Evolutionary conservation across 1,140 invertebrate genomes (phyloP), one percentile per base, ranked within the genome.

Genomic region (Acyrthosiphon pisum): DNA sequence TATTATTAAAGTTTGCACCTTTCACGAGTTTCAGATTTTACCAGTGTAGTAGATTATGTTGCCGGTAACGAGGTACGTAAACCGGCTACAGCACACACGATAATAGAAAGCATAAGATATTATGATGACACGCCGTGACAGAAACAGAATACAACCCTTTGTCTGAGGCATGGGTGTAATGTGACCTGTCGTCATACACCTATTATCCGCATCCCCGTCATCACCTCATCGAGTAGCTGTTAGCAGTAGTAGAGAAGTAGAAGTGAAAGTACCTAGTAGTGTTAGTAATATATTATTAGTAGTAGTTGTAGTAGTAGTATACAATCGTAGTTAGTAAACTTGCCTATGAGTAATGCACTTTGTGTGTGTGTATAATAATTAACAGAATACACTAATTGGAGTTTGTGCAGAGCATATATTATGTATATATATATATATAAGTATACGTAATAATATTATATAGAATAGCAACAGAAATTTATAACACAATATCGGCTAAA

Each of bases 41-140:
- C 14, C 14, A 3, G 0, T 11, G 60, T n/a, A 6, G 14, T n/a
- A 76, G 30, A 76, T n/a, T 76, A 9, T 83, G 7, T 83, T 83
- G 22, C 9, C 23, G 2, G 35, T 83, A 83, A 35, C 20, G 9
- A 6, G 18, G 37, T 41, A 41, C 22, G 18, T 23, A 53, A 2
- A 23, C 8, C 7, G 76, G 41, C 41, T 4, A 44, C 23, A 44
- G 22, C 22, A 44, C 23, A 86, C 23, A 86, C 23, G 3, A 22
- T 35, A 11, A 41, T 41, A 46, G 23, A 26, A 14, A 87, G 44
- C 30, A 20, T n/a, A 46, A n/a, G 26, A 83, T 23, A 83, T 23
- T 35, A 83, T 23, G 81, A 83, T 41, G 81, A 83, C 81, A 87
- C n/a, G 46, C 22, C 46, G 30, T 50, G 86, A 87, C 86, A 87